Evolutionary conservation across 2,113 vertebrate genomes (phyloP).

Genomic region (Puntigrus tetrazona): DNA sequence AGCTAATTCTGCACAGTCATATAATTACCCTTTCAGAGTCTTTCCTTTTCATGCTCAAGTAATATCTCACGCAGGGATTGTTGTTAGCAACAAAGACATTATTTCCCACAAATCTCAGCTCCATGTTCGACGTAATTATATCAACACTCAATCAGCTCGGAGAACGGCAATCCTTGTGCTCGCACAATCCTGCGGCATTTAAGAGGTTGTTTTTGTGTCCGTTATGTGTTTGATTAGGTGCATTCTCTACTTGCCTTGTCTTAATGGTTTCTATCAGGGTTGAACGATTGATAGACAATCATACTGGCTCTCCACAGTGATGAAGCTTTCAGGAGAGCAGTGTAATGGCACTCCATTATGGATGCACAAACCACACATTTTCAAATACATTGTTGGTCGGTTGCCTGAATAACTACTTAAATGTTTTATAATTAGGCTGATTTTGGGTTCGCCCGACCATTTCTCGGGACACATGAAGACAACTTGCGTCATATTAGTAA

Average conservation of each 20-base stretch:
- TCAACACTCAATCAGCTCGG: constrained; percentile 49
- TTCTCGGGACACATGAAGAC: neutral
- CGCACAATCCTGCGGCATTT: constrained; percentile 5
- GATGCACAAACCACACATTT: neutral
- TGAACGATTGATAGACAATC: constrained; percentile 44
- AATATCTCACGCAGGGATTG: constrained; percentile 49
- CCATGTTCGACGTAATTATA: constrained; percentile 52
- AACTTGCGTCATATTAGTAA: no score
- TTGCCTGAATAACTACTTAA: neutral
- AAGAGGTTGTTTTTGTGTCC: constrained; percentile 29
- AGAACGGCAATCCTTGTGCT: constrained; percentile 25
- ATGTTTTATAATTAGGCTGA: neutral
- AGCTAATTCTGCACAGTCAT: constrained; percentile 49
- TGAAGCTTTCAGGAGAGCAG: neutral
- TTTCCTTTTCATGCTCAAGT: constrained; percentile 51
- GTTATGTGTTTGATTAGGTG: constrained; percentile 19
- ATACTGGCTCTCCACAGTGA: constrained; percentile 24
- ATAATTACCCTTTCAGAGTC: constrained; percentile 56
- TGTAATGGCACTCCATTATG: neutral
- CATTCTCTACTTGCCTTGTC: constrained; percentile 57
- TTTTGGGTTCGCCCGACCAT: neutral
- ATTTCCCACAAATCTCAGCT: constrained; percentile 53
- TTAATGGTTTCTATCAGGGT: constrained; percentile 58
- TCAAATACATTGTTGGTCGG: neutral
- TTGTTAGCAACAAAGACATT: constrained; percentile 55